Base-by-base conservation (phyloP, 2,888 invertebrate genomes). In the Lymantria monacha region DNA sequence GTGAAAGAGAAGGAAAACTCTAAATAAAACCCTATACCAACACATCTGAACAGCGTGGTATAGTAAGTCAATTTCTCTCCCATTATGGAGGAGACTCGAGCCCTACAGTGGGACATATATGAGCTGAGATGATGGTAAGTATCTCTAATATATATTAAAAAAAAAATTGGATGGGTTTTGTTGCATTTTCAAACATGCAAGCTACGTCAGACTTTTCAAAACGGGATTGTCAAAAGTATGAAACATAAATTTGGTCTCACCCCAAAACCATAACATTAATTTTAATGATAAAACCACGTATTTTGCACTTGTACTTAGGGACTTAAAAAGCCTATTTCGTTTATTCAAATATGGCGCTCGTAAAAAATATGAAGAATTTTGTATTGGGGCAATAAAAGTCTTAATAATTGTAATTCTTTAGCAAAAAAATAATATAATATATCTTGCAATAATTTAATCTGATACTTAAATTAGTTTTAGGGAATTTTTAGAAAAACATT, bases 231-330 rank as follows among this genome's bases (percentile, higher is more conserved):
- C 10, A 30, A 61, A 54, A 51, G 33, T 33, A 33, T 38, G 22
- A 30, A 41, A 22, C 53, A 46, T 51, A 40, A 49, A 52, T 52
- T 49, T 43, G 12, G 12, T 12, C 60, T 42, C 64, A 64, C 64
- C 65, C 69, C 63, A 70, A n/a, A 75, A 81, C 70, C 79, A 75
- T 83, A 65, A 81, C 87, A 88, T 88, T 88, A 88, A 86, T 87
- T 88, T 86, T 86, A 86, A 89, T 82, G 87, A 81, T 77, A 79
- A 82, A 81, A 76, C 81, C 74, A 57, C 61, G 67, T 74, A 76
- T 79, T 77, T 74, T 75, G 59, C 82, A 81, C 76, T 77, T 76
- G 70, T 65, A 69, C 66, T 68, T 70, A 69, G 76, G 74, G 65
- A 64, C 66, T 68, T 69, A 69, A 77, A 63, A 64, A 68, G 72